Evolutionary conservation across 2,113 vertebrate genomes (phyloP).

Genomic region (Egretta garzetta): DNA sequence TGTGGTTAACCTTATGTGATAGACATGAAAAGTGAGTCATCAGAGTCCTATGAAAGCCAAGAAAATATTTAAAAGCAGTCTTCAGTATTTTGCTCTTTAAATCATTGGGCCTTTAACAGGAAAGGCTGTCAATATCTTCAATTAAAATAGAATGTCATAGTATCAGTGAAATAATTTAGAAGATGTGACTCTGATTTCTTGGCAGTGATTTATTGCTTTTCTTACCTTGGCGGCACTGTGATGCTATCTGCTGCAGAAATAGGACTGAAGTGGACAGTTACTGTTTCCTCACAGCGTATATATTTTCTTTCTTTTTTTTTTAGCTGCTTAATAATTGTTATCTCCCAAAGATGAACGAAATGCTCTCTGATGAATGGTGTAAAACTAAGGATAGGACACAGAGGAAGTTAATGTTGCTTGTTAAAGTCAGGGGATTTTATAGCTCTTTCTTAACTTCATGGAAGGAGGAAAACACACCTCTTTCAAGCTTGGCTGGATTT

Average conservation of each 20-base stretch:
- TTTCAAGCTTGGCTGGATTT: conserved; percentile 3
- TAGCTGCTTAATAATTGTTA: background rate
- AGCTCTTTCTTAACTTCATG: background rate
- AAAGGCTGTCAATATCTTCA: background rate
- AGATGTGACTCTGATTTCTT: background rate
- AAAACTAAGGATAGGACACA: background rate
- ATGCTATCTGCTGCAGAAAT: background rate
- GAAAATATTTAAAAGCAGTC: background rate
- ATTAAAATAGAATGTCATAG: background rate
- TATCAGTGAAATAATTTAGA: background rate
- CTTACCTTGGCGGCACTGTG: background rate
- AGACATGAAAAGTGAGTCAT: background rate
- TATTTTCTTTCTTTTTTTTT: background rate
- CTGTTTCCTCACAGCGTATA: background rate
- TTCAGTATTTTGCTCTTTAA: background rate
- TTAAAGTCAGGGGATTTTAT: background rate
- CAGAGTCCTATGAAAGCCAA: background rate
- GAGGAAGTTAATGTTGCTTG: background rate
- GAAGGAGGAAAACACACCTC: background rate
- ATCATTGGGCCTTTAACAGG: background rate
- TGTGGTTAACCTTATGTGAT: background rate
- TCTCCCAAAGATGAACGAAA: background rate
- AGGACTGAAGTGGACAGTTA: background rate
- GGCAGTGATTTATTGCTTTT: background rate
- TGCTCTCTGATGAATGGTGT: background rate